phyloP scores from a whole-genome alignment of 2,888 invertebrate species.

The Oscheius onirici region DNA sequence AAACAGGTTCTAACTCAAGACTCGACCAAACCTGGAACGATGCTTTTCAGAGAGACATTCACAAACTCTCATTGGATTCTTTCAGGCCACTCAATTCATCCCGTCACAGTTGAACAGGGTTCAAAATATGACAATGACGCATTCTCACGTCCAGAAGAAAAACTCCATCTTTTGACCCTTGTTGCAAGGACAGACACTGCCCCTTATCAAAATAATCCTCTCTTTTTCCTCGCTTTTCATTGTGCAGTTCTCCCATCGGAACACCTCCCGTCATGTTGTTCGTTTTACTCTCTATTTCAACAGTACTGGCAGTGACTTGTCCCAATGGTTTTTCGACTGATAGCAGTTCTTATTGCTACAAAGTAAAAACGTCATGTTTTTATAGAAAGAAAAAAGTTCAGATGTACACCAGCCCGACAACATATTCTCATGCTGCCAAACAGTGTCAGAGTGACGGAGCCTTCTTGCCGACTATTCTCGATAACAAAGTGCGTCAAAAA shows the following conservation, averaged over 20 bases:
- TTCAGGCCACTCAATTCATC: no score
- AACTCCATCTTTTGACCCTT: neutral
- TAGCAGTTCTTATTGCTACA: neutral
- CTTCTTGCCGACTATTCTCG: neutral
- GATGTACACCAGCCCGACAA: neutral
- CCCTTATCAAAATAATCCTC: neutral
- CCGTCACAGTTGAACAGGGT: no score
- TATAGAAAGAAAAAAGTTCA: neutral
- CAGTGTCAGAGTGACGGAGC: neutral
- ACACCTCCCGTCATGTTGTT: neutral
- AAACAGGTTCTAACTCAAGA: no score
- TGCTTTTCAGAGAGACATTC: no score
- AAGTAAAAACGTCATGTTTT: neutral
- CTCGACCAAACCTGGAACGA: no score
- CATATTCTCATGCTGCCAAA: neutral
- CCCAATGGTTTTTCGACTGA: neutral
- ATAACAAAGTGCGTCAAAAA: neutral
- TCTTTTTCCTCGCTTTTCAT: neutral
- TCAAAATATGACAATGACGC: no score
- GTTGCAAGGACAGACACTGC: neutral
- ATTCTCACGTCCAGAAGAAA: no score
- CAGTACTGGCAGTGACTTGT: neutral
- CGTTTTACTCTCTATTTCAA: neutral
- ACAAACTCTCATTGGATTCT: no score
- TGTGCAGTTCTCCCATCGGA: neutral